These are phyloP conservation scores for Trachythela sp. DNA, from an alignment of 64 coral and sea anemone species.

Conservation along the genomic window DNA sequence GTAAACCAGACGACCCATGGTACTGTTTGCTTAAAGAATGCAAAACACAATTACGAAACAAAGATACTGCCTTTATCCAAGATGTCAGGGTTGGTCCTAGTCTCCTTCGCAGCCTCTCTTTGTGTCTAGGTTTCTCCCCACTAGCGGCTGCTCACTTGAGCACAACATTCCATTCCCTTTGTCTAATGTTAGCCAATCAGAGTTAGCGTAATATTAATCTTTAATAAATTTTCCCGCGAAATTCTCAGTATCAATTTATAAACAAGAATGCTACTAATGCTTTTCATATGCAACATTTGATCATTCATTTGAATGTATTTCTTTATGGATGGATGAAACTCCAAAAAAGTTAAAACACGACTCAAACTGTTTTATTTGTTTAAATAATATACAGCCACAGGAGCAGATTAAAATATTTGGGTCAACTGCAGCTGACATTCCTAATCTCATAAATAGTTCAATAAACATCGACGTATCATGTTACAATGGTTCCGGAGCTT, in stretches of 20 bases:
- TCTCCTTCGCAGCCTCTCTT: no score
- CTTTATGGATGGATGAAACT: background rate
- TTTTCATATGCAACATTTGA: no score
- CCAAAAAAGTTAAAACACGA: background rate
- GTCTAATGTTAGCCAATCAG: no score
- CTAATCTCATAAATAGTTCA: background rate
- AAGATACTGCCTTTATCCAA: background rate
- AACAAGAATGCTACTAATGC: background rate
- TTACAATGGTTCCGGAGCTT: background rate
- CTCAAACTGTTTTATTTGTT: background rate
- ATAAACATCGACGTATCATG: background rate
- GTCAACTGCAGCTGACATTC: background rate
- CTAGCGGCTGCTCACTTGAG: no score
- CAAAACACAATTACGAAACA: background rate
- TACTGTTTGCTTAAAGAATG: conserved; percentile 1
- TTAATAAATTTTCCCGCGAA: no score
- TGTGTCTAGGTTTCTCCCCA: no score
- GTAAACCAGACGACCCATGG: background rate
- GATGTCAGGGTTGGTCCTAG: background rate
- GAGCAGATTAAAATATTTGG: background rate
- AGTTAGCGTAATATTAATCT: no score
- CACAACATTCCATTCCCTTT: no score
- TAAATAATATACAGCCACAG: background rate
- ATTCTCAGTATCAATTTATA: no score
- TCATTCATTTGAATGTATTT: no score